phyloP scores from a whole-genome alignment of 2,888 invertebrate species.

The Chrysina gloriosa region DNA sequence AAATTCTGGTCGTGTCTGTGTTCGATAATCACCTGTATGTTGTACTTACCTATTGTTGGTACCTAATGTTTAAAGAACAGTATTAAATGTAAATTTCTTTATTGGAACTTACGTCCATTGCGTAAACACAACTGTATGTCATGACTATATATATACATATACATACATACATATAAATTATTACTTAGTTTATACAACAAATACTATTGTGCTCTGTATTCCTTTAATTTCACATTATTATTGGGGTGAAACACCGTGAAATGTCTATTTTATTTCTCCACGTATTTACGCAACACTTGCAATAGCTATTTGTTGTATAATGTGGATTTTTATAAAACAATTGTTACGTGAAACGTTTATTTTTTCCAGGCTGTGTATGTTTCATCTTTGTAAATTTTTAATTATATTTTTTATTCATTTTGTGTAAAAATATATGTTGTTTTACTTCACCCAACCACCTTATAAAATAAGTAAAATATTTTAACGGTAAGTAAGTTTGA shows the following conservation, averaged over 20 bases:
- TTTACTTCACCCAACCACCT: not conserved
- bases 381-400: constrained; percentile 19
- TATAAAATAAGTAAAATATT: not conserved
- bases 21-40: not conserved
- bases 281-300: not conserved
- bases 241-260: not conserved
- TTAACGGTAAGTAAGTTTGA: too few relatives aligned
- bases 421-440: constrained; percentile 9
- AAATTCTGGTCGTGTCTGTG: not conserved
- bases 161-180: constrained; percentile 20
- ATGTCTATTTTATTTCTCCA: not conserved
- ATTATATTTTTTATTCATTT: constrained; percentile 33
- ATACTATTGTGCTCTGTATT: constrained; percentile 7
- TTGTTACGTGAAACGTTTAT: constrained; percentile 17
- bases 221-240: not conserved
- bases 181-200: constrained; percentile 25
- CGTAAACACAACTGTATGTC: not conserved
- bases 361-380: constrained; percentile 30
- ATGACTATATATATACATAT: too few relatives aligned
- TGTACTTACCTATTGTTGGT: not conserved
- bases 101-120: constrained; percentile 13
- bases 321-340: constrained; percentile 17
- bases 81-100: constrained; percentile 5
- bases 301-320: constrained; percentile 33
- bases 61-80: not conserved